Evolutionary conservation across 1,140 invertebrate genomes (phyloP).

Genomic region (Cyclargus thomasi): DNA sequence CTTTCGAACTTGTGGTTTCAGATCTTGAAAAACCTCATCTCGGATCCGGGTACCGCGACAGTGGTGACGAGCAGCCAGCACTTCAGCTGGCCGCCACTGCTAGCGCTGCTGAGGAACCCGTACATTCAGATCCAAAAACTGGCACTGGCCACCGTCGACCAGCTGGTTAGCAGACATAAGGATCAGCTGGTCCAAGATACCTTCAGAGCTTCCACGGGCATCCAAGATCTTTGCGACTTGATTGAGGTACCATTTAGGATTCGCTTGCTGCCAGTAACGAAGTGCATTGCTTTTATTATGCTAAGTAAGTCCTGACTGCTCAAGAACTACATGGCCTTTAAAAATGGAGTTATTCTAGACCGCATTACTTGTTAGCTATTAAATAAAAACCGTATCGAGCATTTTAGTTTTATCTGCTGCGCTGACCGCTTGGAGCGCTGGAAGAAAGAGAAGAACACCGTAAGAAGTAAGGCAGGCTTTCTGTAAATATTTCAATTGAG

Average conservation of each 20-base stretch:
- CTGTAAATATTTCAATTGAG: no score
- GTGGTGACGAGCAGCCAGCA: constrained; percentile 67
- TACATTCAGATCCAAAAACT: constrained; percentile 60
- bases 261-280: not conserved
- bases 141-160: constrained; percentile 56
- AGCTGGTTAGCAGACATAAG: constrained; percentile 58
- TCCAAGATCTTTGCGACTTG: constrained; percentile 65
- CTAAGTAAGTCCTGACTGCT: no score
- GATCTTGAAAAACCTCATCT: constrained; percentile 59
- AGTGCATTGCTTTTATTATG: not conserved
- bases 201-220: constrained; percentile 57
- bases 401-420: no score
- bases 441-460: no score
- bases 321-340: no score
- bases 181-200: constrained; percentile 56
- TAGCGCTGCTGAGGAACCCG: constrained; percentile 60
- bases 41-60: constrained; percentile 56
- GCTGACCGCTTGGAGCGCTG: no score
- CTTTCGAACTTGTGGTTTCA: constrained; percentile 13
- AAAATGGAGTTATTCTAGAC: no score
- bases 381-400: no score
- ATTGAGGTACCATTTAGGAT: constrained; percentile 43
- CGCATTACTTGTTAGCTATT: no score
- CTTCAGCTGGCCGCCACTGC: constrained; percentile 57
- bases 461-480: no score